Evolutionary conservation across 2,113 vertebrate species (phyloP).

Genomic region (Brienomyrus brachyistius): DNA sequence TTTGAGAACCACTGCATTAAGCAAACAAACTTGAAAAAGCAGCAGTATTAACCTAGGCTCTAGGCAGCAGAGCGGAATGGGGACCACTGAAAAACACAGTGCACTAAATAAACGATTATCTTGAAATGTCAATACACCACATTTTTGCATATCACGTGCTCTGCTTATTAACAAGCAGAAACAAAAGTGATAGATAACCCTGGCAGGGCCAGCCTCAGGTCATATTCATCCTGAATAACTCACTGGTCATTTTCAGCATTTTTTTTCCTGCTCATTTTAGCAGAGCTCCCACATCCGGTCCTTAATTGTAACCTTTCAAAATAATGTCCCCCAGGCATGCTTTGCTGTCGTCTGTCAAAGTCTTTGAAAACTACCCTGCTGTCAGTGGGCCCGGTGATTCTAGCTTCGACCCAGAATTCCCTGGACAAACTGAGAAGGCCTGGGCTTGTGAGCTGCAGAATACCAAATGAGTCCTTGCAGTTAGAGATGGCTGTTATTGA

Average conservation of each 20-base stretch:
- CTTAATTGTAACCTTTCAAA: background rate
- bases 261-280: background rate
- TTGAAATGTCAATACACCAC: background rate
- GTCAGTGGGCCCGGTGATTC: background rate
- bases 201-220: background rate
- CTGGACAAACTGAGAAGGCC: background rate
- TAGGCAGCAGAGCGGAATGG: background rate
- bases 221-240: background rate
- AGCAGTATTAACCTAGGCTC: background rate
- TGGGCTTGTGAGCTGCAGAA: background rate
- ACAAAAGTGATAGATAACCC: conserved; percentile 5
- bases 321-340: background rate
- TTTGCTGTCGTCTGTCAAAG: background rate
- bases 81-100: background rate
- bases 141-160: background rate
- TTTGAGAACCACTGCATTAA: background rate
- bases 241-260: background rate
- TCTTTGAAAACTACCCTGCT: background rate
- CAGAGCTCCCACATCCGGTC: background rate
- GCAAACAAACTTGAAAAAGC: background rate
- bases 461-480: background rate
- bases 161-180: background rate
- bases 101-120: background rate
- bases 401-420: background rate
- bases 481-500: background rate